Evolutionary conservation across 2,113 vertebrate genomes (phyloP), one percentile per base, ranked within the genome.

Genomic region (Saimiri boliviensis): DNA sequence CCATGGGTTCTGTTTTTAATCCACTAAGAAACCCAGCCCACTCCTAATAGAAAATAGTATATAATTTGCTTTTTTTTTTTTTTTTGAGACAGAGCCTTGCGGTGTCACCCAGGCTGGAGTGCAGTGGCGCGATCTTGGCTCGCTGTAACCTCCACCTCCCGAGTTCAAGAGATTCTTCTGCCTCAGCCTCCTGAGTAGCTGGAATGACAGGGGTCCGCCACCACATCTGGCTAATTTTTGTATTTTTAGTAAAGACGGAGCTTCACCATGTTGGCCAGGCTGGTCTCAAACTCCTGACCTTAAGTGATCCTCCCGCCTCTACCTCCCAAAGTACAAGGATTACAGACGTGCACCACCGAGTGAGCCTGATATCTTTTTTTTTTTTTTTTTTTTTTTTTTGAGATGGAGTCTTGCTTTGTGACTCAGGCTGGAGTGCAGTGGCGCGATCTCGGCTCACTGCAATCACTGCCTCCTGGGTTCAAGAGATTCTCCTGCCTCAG

Each of bases 1-100:
- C 49, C 35, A 10, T 1, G 9, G 40, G 4, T 14, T 37, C 84
- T 13, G 23, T 13, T 58, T 90, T 56, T 9, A 47, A 8, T 8
- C 1, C 2, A 5, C 73, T 7, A 0, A 9, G 80, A 52, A 7
- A 1, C 20, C 37, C 14, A 71, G 14, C n/a, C 12, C 4, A 0
- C 2, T 12, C 12, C 6, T 1, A 10, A 14, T 0, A 3, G 6
- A 30, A 52, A 20, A 11, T 42, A 21, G 21, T 9, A 42, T 6
- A 2, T 8, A 0, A 0, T 10, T 9, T 21, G 2, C 74, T 77
- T 71, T 71, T 2, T 1, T 63, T 63, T 27, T 60, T 60, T 63
- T 30, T 63, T 63, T 6, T 12, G 60, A 63, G 12, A 30, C 27
- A 63, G 27, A 63, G 27, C 13, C 60, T 63, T 30, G 11, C 2